Base-by-base conservation (phyloP, 2,113 vertebrate species). In the Hassar affinis region DNA sequence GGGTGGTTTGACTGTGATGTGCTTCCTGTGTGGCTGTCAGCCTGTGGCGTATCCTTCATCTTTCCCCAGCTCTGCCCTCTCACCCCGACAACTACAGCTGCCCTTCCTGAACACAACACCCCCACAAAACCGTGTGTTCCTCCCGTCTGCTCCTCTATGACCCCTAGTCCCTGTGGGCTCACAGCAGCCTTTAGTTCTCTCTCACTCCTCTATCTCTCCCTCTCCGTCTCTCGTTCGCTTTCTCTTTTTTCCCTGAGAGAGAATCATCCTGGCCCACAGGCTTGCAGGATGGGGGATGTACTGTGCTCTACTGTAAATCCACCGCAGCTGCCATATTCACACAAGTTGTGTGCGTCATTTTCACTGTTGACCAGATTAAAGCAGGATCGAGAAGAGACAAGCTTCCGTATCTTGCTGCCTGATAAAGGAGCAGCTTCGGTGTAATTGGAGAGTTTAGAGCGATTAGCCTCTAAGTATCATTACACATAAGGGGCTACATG, bases 11-110 rank as follows among this genome's bases (percentile, higher is more conserved):
- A 89, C 89, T 93, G 89, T 92, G 91, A 93, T 94, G 89, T 92
- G 86, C 92, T 93, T 92, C 90, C 92, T 93, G 92, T 93, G 92
- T 92, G 92, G 91, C 91, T 92, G 90, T 92, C 88, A 83, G 90
- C 93, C 92, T 90, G 89, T 91, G 92, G 92, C 92, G 88, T 84
- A 89, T 89, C 87, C 92, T 93, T 90, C 89, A 91, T 91, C 90
- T 89, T 89, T 91, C 91, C 89, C 89, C 88, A 82, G 82, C 89
- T 89, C 87, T 91, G 90, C 89, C 91, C 91, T 91, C 85, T 87
- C 89, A 84, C 88, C 86, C 88, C 87, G 47, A 84, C 69, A 85
- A 88, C 88, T 88, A 85, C 83, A 82, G 54, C 86, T 74, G 51
- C 83, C 85, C 85, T 84, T 86, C 86, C 88, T 79, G 75, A 84